Base-by-base conservation (phyloP, 1,140 invertebrate genomes). In the Sminthurinus signatus region DNA sequence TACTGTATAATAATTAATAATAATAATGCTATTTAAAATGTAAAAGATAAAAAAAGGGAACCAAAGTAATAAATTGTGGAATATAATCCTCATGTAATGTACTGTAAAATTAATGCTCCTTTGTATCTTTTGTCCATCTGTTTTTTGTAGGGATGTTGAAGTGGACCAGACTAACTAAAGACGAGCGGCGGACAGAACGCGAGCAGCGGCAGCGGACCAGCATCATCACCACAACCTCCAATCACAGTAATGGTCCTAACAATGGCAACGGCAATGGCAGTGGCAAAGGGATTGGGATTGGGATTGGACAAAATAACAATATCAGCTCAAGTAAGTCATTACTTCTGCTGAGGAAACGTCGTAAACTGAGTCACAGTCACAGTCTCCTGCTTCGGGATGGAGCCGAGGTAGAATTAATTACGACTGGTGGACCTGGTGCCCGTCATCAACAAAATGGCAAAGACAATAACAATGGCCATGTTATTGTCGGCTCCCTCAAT, bases 131-230 rank as follows among this genome's bases (percentile, higher is more conserved):
- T 10, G 12, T 48, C 14, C 23, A 17, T 57, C 23, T 57, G 14
- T n/a, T 56, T n/a, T 15, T 57, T 51, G 43, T 21, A 64, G 62
- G 55, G 36, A 70, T 70, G 69, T 42, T 70, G 39, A 70, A 70
- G 65, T 70, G 69, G 69, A 65, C 69, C 8, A n/a, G n/a, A n/a
- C 61, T 70, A 36, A 65, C 62, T 29, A 67, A 67, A 36, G 69
- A 70, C 15, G 69, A 70, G 29, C 64, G 60, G 29, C 46, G 46
- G 14, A 43, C 54, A 56, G 31, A 42, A 23, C 48, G 15, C 12
- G 5, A 39, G 48, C 19, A 61, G 48, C 5, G 1, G 39, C 10
- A 50, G 29, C 32, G n/a, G n/a, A 46, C 17, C 39, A 23, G 14
- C 1, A 59, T 29, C 27, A 12, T 12, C 2, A 25, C 39, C 23